Percentiles rank a stretch among this genome's conserved stretches.
Conservation (phyloP, 2,888 invertebrate genomes). For the Neoscelio sp. region DNA sequence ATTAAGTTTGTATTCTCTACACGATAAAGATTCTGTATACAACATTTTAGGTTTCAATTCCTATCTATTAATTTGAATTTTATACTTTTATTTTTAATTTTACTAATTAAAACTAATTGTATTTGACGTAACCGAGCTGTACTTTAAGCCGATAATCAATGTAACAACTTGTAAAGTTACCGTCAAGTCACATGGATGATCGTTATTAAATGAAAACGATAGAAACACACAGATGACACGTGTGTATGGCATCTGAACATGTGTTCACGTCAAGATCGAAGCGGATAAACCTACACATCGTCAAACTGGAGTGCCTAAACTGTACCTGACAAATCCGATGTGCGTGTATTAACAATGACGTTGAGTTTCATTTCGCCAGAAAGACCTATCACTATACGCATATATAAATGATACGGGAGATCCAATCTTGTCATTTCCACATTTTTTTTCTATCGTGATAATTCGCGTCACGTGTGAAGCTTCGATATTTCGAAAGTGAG, state of each 20-base stretch:
- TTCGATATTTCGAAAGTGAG: constrained; percentile 20
- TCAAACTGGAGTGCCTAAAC: constrained; percentile 13
- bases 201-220: constrained; percentile 24
- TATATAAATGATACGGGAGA: constrained; percentile 23
- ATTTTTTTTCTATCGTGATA: constrained; percentile 24
- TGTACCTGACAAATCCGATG: constrained; percentile 29
- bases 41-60: too few relatives aligned
- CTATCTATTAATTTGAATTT: too few relatives aligned
- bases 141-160: constrained; percentile 5
- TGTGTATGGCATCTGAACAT: not conserved
- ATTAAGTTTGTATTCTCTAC: too few relatives aligned
- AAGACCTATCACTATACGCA: constrained; percentile 32
- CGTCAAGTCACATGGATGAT: constrained; percentile 15
- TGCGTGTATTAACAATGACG: constrained; percentile 12
- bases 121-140: too few relatives aligned
- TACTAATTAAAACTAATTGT: too few relatives aligned
- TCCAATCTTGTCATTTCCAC: constrained; percentile 30
- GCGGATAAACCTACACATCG: constrained; percentile 5
- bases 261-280: constrained; percentile 21
- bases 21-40: too few relatives aligned
- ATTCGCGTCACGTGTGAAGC: constrained; percentile 35
- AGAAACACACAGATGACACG: constrained; percentile 6
- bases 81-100: too few relatives aligned
- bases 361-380: constrained; percentile 29
- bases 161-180: constrained; percentile 11